Evolutionary conservation across 2,888 invertebrate genomes (phyloP), one percentile per base, ranked within the genome.

Genomic region (Laspeyria flexula): DNA sequence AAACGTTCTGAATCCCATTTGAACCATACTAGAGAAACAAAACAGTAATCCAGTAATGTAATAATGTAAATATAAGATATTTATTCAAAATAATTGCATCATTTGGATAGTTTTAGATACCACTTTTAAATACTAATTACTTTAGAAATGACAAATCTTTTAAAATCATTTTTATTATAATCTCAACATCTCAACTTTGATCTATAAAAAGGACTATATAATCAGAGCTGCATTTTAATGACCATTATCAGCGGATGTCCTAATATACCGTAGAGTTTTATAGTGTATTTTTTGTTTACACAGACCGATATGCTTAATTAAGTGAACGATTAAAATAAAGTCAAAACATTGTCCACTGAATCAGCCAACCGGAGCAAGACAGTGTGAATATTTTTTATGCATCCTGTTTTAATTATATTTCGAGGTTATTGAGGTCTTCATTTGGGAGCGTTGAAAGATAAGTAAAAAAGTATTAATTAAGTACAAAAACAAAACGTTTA

Each of bases 251-350:
- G 54, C 67, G 71, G 73, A 74, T 74, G 64, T 56, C 49, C 49
- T 69, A 71, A 71, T 65, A 55, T 40, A 57, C 65, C 71, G 46
- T 70, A 55, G 65, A 73, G 23, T 55, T 56, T 56, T 38, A 65
- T 49, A 56, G 40, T 60, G 48, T 52, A 60, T 58, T 70, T 71
- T 71, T 69, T 69, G 64, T 68, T 71, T 86, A 79, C 83, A 75
- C 75, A 81, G 73, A 75, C 62, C 73, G 77, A 76, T 73, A 78
- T 71, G 83, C 73, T 82, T 86, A 85, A 88, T 88, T 88, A 85
- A 77, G 66, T 64, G 54, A 65, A 54, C 71, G 68, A 73, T 77
- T 75, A 69, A 75, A 73, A 72, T 66, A 60, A 55, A 74, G 71
- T 73, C 60, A 60, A 66, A 72, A 75, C 75, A 75, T 69, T 69